Conservation (phyloP, 2,888 invertebrate species). For the Ormia ochracea region DNA sequence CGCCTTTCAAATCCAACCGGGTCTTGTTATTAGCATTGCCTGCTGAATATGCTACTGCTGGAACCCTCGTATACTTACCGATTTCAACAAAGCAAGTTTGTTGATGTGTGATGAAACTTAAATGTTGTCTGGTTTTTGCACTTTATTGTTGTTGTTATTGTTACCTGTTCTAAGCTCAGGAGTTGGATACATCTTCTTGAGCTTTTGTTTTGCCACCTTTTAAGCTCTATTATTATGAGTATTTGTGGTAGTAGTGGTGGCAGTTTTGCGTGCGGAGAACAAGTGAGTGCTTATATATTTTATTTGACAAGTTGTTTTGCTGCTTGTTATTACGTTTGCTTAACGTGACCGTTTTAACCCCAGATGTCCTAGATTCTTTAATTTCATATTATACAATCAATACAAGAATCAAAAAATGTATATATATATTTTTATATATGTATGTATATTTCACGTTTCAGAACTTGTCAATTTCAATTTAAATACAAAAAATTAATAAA, state of each 20-base stretch:
- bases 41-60: too few relatives aligned
- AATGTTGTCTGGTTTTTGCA: slow-evolving; percentile 34
- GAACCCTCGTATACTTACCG: slow-evolving; percentile 4
- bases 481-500: too few relatives aligned
- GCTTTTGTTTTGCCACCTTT: neutral
- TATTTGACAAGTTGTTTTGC: slow-evolving; percentile 48
- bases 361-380: too few relatives aligned
- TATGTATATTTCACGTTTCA: too few relatives aligned
- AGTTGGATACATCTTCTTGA: slow-evolving; percentile 4
- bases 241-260: neutral
- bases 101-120: slow-evolving; percentile 48
- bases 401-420: too few relatives aligned
- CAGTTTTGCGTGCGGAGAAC: slow-evolving; percentile 2
- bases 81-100: slow-evolving; percentile 11
- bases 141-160: slow-evolving; percentile 5
- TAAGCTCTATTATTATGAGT: neutral
- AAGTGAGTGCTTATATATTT: slow-evolving; percentile 6
- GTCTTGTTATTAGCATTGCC: too few relatives aligned
- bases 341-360: too few relatives aligned
- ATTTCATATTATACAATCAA: too few relatives aligned
- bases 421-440: too few relatives aligned
- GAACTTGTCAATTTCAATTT: too few relatives aligned
- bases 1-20: too few relatives aligned
- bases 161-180: slow-evolving; percentile 4
- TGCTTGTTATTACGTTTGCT: slow-evolving; percentile 32